Evolutionary conservation across 1,140 invertebrate genomes (phyloP), one percentile per base, ranked within the genome.

Genomic region (Drosophila persimilis): DNA sequence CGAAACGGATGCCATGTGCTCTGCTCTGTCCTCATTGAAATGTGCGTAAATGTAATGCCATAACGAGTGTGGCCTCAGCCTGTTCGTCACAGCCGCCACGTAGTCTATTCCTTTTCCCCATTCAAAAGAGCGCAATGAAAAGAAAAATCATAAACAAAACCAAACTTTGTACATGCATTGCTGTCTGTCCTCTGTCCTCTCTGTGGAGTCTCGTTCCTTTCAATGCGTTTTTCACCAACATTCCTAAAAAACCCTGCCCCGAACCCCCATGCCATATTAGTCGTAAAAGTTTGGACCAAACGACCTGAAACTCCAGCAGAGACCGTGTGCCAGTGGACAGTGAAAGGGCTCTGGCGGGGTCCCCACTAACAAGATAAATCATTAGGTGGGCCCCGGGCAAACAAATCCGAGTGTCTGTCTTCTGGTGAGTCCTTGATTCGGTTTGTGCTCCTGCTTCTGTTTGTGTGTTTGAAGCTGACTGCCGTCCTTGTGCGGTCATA

Each of bases 11-110:
- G 35, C 13, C 3, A 39, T 39, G 35, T 39, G 35, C 35, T 39
- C 11, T 31, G 8, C 24, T 15, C 15, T 15, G 15, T 0, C 29
- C 48, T 67, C 65, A 67, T 72, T 61, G 67, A 52, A 73, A 73
- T 62, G 50, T 73, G 47, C 67, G 51, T 63, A 63, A 56, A 73
- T 73, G 69, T 72, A 67, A 69, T 67, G 29, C 70, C 31, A 15
- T 35, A 61, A 61, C 44, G 43, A 52, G 67, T 71, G n/a, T 43
- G 41, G 2, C 39, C 0, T 7, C 20, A 20, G 17, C 39, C 31
- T 15, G 7, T 50, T 15, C 5, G 5, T 24, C 24, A 24, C 2
- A 24, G 17, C 17, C 17, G 24, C 24, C 24, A 6, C 24, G 24
- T 24, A 24, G 2, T 24, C 24, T 24, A 24, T 64, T 69, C 44